Percentiles rank a stretch among this genome's conserved stretches.
Evolutionary conservation across 2,113 vertebrate species (phyloP).

Genomic region (Pungitius pungitius): DNA sequence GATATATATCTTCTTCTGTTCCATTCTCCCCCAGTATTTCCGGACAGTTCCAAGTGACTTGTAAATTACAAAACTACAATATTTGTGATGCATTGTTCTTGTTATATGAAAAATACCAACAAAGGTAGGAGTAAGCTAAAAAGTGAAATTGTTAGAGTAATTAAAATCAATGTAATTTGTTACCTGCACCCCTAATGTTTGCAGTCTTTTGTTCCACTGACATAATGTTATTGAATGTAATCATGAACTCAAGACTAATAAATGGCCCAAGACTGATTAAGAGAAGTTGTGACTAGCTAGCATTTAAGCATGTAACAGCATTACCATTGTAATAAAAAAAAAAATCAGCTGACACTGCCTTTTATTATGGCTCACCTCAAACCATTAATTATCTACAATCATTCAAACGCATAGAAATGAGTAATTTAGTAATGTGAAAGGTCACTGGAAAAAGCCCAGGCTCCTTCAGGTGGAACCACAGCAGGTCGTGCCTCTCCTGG

Average conservation of each 20-base stretch:
- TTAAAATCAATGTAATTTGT: not conserved
- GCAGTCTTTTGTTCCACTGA: not conserved
- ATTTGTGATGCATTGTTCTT: not conserved
- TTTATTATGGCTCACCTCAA: not conserved
- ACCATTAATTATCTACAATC: not conserved
- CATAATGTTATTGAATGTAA: not conserved
- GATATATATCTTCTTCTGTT: too few species aligned
- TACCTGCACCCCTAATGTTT: not conserved
- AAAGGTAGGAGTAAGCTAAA: not conserved
- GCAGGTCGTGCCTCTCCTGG: conserved; percentile 10
- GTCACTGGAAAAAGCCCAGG: not conserved
- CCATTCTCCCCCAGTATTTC: too few species aligned
- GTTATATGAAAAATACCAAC: not conserved
- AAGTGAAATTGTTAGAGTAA: not conserved
- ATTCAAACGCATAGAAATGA: not conserved
- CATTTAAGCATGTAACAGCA: not conserved
- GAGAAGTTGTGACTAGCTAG: not conserved
- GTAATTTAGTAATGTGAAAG: not conserved
- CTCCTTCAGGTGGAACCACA: conserved; percentile 13
- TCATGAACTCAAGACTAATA: not conserved
- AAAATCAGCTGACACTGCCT: not conserved
- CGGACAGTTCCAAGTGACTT: not conserved
- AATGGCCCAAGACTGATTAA: not conserved
- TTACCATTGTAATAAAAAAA: not conserved
- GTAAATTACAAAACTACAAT: not conserved